Evolutionary conservation across 2,888 invertebrate genomes (phyloP), one percentile per base, ranked within the genome.

Genomic region (Caenorhabditis sinica): DNA sequence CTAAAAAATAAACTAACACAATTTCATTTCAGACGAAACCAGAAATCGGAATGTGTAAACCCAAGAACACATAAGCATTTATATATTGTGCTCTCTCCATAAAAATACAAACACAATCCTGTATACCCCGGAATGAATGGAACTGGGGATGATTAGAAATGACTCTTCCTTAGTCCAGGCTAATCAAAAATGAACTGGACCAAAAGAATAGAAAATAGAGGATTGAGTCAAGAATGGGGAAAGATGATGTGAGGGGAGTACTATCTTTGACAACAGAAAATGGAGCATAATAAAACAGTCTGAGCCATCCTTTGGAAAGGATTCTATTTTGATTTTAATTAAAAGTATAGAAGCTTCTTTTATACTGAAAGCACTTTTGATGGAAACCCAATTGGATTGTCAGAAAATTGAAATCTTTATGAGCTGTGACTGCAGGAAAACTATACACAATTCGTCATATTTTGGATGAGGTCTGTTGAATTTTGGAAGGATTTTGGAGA

Each of bases 261-360:
- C 63, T 65, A 65, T 65, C 45, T 36, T 53, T 56, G 71, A 80
- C 72, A 80, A 80, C 58, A 43, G 80, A 23, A 28, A 51, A 56
- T 2, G 2, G 11, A 25, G 61, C 49, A 69, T 77, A 77, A 77
- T 69, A 77, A 69, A 77, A 77, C 69, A 77, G 77, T 77, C 77
- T 77, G 77, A 77, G 75, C 65, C 53, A 20, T 28, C 28, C n/a
- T n/a, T 40, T 25, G n/a, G 17, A 9, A 25, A n/a, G n/a, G 40
- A 28, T 43, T 69, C 51, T 65, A 65, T 51, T 69, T 25, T 51
- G 56, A 56, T 56, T 69, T 77, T 77, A 53, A 69, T 77, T 68
- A 77, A 77, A 69, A 69, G 69, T 69, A 28, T 53, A 74, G 61
- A 3, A n/a, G 17, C 15, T 9, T 45, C 28, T 45, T 45, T 56